Base-by-base conservation (phyloP, 2,113 vertebrate species). In the Cyanoderma ruficeps region DNA sequence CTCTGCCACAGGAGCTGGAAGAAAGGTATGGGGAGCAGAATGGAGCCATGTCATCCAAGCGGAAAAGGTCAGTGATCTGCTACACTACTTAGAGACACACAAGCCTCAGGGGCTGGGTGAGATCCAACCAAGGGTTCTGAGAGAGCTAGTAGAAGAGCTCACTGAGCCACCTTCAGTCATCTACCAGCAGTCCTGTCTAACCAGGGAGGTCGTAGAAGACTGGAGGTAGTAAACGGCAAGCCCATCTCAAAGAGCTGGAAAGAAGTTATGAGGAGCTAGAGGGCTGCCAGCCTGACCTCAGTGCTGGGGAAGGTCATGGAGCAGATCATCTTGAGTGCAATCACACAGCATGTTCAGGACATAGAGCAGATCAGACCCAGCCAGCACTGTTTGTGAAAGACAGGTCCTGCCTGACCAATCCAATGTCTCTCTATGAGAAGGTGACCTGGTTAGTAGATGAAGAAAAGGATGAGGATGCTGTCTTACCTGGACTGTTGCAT, bases 171-270 rank as follows among this genome's bases (percentile, higher is more conserved):
- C 18, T 69, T 49, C 31, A 14, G 6, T 55, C 7, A 37, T 15
- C 28, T 28, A 10, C 9, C 44, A 46, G 50, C 23, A 84, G 33
- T n/a, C 39, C 47, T 35, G 24, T 3, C 17, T 49, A 33, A 37
- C 27, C 2, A 1, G 22, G 25, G 12, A 56, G 8, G 13, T 27
- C 49, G 13, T 12, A 35, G 25, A 49, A 44, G 25, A 20, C 35
- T 63, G 56, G 15, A 23, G 9, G 11, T 9, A 11, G 16, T 44
- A 59, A 78, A 65, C 15, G 10, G 13, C 0, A 1, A 10, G 5
- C 20, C 14, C 16, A 27, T 9, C 28, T 46, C 7, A 6, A n/a
- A 52, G 3, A 33, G 14, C 28, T n/a, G 10, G 24, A 59, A 71
- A 47, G 44, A 44, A 64, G 20, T 21, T 46, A 21, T 10, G 14